These are phyloP conservation scores for Alectura lathami DNA, from an alignment of 2,113 vertebrate species.

Conservation along the genomic window DNA sequence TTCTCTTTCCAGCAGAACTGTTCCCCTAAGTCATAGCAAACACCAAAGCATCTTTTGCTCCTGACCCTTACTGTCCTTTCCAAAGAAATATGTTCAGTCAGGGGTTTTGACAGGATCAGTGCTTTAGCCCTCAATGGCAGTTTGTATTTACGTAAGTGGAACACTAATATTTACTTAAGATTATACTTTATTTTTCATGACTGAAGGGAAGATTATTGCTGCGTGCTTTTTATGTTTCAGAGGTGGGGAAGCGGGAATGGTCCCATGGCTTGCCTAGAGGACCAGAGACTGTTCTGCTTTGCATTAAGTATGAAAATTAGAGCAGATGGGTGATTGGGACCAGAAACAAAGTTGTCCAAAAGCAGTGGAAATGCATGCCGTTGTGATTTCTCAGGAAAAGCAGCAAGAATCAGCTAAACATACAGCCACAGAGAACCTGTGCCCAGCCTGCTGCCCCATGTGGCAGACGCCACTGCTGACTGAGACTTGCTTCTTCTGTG, in stretches of 20 bases:
- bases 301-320: slow-evolving; percentile 10
- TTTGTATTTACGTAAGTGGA: slow-evolving; percentile 45
- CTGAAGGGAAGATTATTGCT: slow-evolving; percentile 31
- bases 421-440: background rate
- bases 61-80: slow-evolving; percentile 26
- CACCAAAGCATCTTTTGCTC: background rate
- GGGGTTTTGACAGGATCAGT: slow-evolving; percentile 29
- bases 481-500: background rate
- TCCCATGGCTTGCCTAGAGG: background rate
- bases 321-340: background rate
- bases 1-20: background rate
- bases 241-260: background rate
- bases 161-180: slow-evolving; percentile 61
- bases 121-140: slow-evolving; percentile 40
- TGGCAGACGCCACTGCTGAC: background rate
- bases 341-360: background rate
- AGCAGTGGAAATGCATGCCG: background rate
- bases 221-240: slow-evolving; percentile 19
- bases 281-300: slow-evolving; percentile 27
- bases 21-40: background rate
- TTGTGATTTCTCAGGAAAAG: background rate
- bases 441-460: background rate
- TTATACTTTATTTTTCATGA: slow-evolving; percentile 35
- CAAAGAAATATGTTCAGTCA: background rate
- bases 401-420: background rate